These are phyloP conservation scores for Thaumatotibia leucotreta DNA, from an alignment of 1,140 invertebrate species.

Conservation along the genomic window DNA sequence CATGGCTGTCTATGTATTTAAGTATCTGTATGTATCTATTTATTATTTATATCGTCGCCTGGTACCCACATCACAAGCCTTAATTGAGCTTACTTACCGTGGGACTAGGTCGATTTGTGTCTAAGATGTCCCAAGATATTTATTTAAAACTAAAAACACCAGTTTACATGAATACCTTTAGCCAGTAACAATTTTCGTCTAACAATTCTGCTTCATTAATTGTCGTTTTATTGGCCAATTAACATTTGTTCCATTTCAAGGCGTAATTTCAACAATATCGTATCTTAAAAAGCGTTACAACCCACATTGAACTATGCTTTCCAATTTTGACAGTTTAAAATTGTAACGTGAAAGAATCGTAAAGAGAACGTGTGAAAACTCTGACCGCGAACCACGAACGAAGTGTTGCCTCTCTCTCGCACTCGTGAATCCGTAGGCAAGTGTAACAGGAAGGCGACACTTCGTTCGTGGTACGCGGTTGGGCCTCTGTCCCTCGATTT, in stretches of 20 bases:
- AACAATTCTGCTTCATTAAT: conserved; percentile 47
- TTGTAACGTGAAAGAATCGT: neutral
- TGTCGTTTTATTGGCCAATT: conserved; percentile 54
- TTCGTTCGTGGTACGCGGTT: too few species aligned
- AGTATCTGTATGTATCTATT: too few species aligned
- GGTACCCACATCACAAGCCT: too few species aligned
- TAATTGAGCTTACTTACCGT: too few species aligned
- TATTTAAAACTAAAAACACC: neutral
- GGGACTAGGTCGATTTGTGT: too few species aligned
- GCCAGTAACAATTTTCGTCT: conserved; percentile 37
- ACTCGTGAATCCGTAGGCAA: too few species aligned
- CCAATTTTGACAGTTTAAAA: neutral
- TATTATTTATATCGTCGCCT: too few species aligned
- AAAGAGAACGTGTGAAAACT: neutral
- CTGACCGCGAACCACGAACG: too few species aligned
- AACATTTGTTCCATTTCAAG: conserved; percentile 48
- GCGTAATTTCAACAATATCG: neutral
- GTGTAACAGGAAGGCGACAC: too few species aligned
- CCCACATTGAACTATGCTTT: neutral
- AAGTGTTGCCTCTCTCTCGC: too few species aligned
- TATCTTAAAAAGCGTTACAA: neutral
- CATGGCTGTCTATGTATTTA: too few species aligned
- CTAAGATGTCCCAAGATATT: too few species aligned
- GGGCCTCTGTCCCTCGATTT: neutral
- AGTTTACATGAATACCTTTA: neutral